These are phyloP conservation scores for Pachycephala philippinensis DNA, from an alignment of 2,113 vertebrate genomes.

Conservation along the genomic window DNA sequence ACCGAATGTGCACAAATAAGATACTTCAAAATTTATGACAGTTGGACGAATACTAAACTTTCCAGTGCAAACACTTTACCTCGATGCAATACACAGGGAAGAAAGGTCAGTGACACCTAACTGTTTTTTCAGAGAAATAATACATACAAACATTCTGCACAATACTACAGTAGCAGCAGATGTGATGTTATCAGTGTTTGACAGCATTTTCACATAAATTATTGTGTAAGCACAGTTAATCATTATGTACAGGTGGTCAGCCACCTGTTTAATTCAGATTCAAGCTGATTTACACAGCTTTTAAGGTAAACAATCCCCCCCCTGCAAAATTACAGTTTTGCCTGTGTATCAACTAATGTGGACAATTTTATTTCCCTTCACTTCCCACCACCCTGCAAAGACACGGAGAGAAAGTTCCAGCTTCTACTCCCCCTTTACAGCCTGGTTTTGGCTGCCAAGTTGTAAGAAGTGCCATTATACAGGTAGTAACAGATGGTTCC, in stretches of 20 bases:
- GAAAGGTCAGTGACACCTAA: background rate
- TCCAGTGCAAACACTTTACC: background rate
- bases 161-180: slow-evolving; percentile 51
- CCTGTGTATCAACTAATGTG: background rate
- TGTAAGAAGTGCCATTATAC: background rate
- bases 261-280: slow-evolving; percentile 71
- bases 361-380: slow-evolving; percentile 23
- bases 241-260: slow-evolving; percentile 67
- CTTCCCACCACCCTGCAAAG: background rate
- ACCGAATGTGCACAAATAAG: background rate
- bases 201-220: slow-evolving; percentile 71
- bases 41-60: background rate
- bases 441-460: background rate
- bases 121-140: background rate
- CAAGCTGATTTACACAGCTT: slow-evolving; percentile 65
- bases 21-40: background rate
- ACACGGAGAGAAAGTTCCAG: background rate
- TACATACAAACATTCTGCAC: slow-evolving; percentile 10
- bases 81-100: background rate
- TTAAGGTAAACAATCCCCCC: slow-evolving; percentile 43
- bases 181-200: slow-evolving; percentile 58
- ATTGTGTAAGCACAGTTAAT: slow-evolving; percentile 67
- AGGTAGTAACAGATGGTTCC: background rate
- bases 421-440: background rate
- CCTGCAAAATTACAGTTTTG: slow-evolving; percentile 40